A percentile compares a stretch with the other conserved stretches of the same genome.
phyloP scores from a whole-genome alignment of 2,113 vertebrate species.

The Callipepla squamata region DNA sequence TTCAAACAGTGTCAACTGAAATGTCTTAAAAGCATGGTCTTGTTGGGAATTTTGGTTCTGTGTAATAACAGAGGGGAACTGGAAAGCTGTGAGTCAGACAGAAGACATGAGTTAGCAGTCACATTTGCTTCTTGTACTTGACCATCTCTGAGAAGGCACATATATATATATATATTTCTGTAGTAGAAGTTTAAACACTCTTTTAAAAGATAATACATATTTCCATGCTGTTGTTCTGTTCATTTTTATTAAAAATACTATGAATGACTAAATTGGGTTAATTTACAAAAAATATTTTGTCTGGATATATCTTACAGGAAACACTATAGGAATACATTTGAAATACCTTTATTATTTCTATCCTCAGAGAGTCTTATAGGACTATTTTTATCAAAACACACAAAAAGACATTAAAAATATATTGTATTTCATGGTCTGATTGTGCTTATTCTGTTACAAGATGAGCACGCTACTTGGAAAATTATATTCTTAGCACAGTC shows the following conservation, averaged over 20 bases:
- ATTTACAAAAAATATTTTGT: not conserved
- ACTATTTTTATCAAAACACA: not conserved
- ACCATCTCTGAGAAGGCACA: accelerated
- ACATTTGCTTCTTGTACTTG: not conserved
- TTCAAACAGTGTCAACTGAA: not conserved
- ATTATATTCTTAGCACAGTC: slow-evolving; percentile 7
- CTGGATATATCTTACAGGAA: not conserved
- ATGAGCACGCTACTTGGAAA: not conserved
- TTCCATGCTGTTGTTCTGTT: not conserved
- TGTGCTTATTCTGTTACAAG: not conserved
- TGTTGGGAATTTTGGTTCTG: not conserved
- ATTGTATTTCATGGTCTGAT: slow-evolving; percentile 21
- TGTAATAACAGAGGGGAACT: accelerated
- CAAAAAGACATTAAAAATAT: slow-evolving; percentile 20
- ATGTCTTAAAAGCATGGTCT: not conserved
- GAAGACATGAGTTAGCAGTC: not conserved
- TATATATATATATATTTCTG: not conserved
- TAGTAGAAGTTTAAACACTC: not conserved
- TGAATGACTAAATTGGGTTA: not conserved
- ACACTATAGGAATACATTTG: not conserved
- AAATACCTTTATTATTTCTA: not conserved
- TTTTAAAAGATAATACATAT: not conserved
- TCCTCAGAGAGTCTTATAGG: not conserved
- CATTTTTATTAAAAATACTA: not conserved
- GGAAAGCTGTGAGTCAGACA: accelerated